Evolutionary conservation across 2,797 vertebrate genomes (phyloP).

Genomic region (Coluber constrictor): DNA sequence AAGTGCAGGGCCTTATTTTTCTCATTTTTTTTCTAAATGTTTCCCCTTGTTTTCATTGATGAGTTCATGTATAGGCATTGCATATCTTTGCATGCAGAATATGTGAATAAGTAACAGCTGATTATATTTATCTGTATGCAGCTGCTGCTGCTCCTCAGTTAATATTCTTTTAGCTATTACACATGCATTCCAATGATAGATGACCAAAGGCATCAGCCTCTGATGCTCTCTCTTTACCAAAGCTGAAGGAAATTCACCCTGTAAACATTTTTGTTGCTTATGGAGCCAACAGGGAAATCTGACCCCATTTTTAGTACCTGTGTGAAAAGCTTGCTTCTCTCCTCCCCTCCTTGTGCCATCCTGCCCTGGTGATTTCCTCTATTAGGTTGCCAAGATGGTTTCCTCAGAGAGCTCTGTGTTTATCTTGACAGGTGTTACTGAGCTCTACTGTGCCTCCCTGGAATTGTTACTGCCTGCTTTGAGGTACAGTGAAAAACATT

Average conservation of each 20-base stretch:
- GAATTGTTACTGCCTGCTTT: constrained; percentile 68
- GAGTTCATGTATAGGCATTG: not conserved
- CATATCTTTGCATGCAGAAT: not conserved
- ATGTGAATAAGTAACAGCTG: not conserved
- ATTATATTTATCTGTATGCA: not conserved
- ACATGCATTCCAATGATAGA: not conserved
- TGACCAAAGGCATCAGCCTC: not conserved
- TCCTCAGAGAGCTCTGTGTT: constrained; percentile 70
- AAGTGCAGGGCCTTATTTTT: not conserved
- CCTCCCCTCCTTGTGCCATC: constrained; percentile 2
- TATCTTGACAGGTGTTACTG: constrained; percentile 76
- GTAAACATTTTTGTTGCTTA: not conserved
- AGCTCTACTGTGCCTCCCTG: constrained; percentile 66
- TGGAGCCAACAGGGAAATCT: not conserved
- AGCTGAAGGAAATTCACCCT: not conserved
- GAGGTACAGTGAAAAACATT: constrained; percentile 71
- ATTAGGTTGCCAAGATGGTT: constrained; percentile 65
- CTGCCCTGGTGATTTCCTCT: constrained; percentile 56
- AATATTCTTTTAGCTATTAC: not conserved
- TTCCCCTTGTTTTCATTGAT: not conserved
- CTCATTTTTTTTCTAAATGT: not conserved
- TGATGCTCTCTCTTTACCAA: not conserved
- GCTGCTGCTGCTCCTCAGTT: not conserved
- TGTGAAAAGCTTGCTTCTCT: constrained; percentile 54
- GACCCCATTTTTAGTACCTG: not conserved